Evolutionary conservation across 2,888 invertebrate genomes (phyloP), one percentile per base, ranked within the genome.

Genomic region (Ochropacha duplaris): DNA sequence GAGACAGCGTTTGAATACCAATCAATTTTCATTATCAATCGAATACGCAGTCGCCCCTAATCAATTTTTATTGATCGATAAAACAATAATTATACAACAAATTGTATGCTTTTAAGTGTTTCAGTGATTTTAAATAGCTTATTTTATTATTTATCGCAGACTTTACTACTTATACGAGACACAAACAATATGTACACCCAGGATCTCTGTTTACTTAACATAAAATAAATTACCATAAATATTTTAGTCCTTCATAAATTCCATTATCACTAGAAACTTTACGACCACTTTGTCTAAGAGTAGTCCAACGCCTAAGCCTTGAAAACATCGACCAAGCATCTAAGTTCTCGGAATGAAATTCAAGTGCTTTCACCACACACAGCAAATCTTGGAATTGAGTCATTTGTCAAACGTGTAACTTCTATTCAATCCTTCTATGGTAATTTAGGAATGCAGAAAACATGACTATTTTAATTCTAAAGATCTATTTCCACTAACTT

Each of bases 401-500:
- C 9, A 44, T 44, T n/a, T 44, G 11, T 12, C 31, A 44, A 44
- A 9, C n/a, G 19, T 19, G 44, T 19, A 44, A n/a, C 44, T 39
- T 6, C 16, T 39, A 16, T n/a, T n/a, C 16, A 8, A 19, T 44
- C 19, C n/a, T n/a, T 9, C 44, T 44, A 19, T 19, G 9, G 9
- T 9, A 5, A 19, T 44, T 44, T 9, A 44, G 4, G 19, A 44
- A 44, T 19, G 19, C 19, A 9, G 19, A 8, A 9, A 9, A 36
- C 5, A n/a, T 31, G 31, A 12, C 12, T 31, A n/a, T 36, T n/a
- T n/a, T 36, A 44, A 19, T 19, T 8, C 73, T 72, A 73, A 72
- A 55, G 72, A 72, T 74, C 76, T 76, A 79, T 83, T 81, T 75
- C 73, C 77, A 79, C 81, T 74, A 86, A 91, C 91, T 92, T 90